These are phyloP conservation scores for Phanerotoma sp. DNA, from an alignment of 2,888 invertebrate genomes.

Conservation along the genomic window DNA sequence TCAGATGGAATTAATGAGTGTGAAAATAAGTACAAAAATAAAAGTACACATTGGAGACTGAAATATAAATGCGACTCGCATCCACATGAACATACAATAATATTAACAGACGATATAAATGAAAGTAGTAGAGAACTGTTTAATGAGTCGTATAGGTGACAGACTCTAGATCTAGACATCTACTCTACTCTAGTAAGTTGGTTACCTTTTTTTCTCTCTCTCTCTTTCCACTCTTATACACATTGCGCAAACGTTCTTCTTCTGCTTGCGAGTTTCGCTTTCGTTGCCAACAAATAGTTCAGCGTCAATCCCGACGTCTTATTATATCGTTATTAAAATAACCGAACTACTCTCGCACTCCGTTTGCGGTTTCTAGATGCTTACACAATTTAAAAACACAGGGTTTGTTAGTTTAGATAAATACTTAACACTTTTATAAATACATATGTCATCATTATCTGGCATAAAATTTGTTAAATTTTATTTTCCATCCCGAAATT, in stretches of 20 bases:
- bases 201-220: constrained; percentile 25
- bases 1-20: constrained; percentile 20
- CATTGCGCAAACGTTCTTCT: constrained; percentile 24
- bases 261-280: constrained; percentile 41
- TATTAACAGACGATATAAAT: constrained; percentile 18
- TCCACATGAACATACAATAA: constrained; percentile 15
- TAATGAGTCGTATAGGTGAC: constrained; percentile 56
- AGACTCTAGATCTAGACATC: constrained; percentile 54
- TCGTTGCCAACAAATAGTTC: constrained; percentile 56
- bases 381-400: constrained; percentile 26
- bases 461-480: too few species aligned
- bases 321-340: constrained; percentile 58
- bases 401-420: constrained; percentile 12
- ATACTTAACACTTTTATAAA: too few species aligned
- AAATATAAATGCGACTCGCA: too few species aligned
- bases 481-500: too few species aligned
- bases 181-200: constrained; percentile 30
- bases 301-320: constrained; percentile 57
- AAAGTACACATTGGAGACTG: too few species aligned
- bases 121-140: neutral
- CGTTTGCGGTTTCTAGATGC: constrained; percentile 30
- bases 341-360: constrained; percentile 40
- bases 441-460: too few species aligned
- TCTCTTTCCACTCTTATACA: constrained; percentile 5
- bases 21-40: too few species aligned